A percentile compares a stretch with the other conserved stretches of the same genome.
Evolutionary conservation across 1,140 invertebrate species (phyloP).

Genomic region (Drosophila bocki): DNA sequence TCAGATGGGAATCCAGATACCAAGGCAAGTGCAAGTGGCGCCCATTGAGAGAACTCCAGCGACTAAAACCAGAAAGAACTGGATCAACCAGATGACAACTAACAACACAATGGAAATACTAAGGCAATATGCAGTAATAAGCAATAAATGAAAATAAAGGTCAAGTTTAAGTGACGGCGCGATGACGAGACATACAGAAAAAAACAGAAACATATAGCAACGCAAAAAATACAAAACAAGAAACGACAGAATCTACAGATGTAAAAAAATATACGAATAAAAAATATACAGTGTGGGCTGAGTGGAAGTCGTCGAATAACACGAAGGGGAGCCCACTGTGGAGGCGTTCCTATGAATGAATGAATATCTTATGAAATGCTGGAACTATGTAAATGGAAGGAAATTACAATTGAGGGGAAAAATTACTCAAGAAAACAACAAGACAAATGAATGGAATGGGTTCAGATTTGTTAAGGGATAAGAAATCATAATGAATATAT

Average conservation of each 20-base stretch:
- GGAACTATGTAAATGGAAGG: slow-evolving; percentile 19
- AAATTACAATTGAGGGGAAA: neutral
- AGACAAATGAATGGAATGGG: neutral
- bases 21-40: slow-evolving; percentile 40
- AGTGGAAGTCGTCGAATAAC: slow-evolving; percentile 15
- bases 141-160: slow-evolving; percentile 77
- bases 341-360: slow-evolving; percentile 47
- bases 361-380: slow-evolving; percentile 38
- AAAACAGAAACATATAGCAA: slow-evolving; percentile 12
- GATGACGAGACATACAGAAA: slow-evolving; percentile 30
- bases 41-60: slow-evolving; percentile 37
- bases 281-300: slow-evolving; percentile 29
- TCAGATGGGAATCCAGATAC: neutral
- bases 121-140: slow-evolving; percentile 64
- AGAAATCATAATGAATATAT: neutral
- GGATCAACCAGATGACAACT: slow-evolving; percentile 44
- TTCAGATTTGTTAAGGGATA: neutral
- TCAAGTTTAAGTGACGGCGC: slow-evolving; percentile 73
- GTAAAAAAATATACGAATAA: slow-evolving; percentile 29
- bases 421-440: neutral
- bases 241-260: slow-evolving; percentile 32
- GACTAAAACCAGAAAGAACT: slow-evolving; percentile 50
- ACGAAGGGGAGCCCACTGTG: slow-evolving; percentile 16
- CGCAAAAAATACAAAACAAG: slow-evolving; percentile 7
- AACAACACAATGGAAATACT: slow-evolving; percentile 43